Base-by-base conservation (phyloP, 2,797 vertebrate genomes). In the Aphelocoma californica region DNA sequence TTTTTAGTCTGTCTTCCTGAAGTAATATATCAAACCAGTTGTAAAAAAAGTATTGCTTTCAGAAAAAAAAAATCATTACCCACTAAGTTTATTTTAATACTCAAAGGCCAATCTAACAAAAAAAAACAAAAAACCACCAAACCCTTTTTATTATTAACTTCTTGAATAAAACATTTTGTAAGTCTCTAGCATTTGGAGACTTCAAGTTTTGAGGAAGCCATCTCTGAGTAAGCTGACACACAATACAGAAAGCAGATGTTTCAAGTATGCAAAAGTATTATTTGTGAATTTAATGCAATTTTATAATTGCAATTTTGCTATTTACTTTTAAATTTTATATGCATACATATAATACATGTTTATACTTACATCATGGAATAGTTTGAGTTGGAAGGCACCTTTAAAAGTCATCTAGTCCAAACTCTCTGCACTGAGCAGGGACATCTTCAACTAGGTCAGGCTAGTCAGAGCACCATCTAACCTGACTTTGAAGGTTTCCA, bases 401-500 rank as follows among this genome's bases (percentile, higher is more conserved):
- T 57, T 65, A 56, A 60, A 54, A 12, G 28, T 38, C 14, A 32
- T 29, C 57, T 48, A 61, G 25, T 66, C 19, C 23, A 36, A 53
- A 5, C 3, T 6, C 9, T 18, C 11, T 6, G 5, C 31, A 18
- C 4, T 24, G 1, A 51, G 15, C 15, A 61, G n/a, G 7, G n/a
- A 45, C 3, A 57, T 18, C 12, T 60, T 60, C 14, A 42, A 32
- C 8, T 14, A 9, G 24, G 38, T 31, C 28, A 57, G n/a, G 21
- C 77, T 61, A 7, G 47, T 56, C 50, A 69, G 21, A 77, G 21
- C 6, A 12, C 24, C 2, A 0, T 32, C 6, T 26, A 64, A 9
- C 8, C 16, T 24, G 14, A 18, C 20, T 34, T 24, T 6, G 40
- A 45, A 36, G 14, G 15, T 48, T 88, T 61, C 29, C 32, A 74